These are phyloP conservation scores for Platysteira castanea DNA, from an alignment of 2,113 vertebrate species.

Conservation along the genomic window DNA sequence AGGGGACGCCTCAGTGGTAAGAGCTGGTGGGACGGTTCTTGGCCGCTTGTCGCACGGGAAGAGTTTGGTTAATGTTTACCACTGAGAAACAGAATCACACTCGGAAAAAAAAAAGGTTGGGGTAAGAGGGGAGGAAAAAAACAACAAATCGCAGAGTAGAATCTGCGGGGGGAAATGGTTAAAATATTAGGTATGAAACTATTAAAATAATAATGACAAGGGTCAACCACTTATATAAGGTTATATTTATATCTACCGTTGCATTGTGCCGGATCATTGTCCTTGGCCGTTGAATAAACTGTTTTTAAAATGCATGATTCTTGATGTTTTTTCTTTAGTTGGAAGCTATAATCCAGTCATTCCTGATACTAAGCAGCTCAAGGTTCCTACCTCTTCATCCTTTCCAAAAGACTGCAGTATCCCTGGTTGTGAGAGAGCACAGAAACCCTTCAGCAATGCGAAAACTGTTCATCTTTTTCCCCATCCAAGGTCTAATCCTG, in stretches of 20 bases:
- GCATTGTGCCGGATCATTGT: slow-evolving; percentile 64
- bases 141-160: slow-evolving; percentile 26
- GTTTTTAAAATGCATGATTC: slow-evolving; percentile 68
- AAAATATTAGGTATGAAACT: slow-evolving; percentile 59
- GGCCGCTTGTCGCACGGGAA: slow-evolving; percentile 43
- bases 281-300: slow-evolving; percentile 62
- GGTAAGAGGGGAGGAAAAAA: background rate
- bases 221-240: slow-evolving; percentile 69
- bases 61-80: slow-evolving; percentile 59
- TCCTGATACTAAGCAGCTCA: slow-evolving; percentile 44
- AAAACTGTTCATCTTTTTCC: background rate
- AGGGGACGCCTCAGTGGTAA: slow-evolving; percentile 9
- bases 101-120: background rate
- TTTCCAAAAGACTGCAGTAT: slow-evolving; percentile 52
- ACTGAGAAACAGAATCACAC: slow-evolving; percentile 47
- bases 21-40: slow-evolving; percentile 44
- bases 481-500: slow-evolving; percentile 18
- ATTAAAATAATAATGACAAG: slow-evolving; percentile 60
- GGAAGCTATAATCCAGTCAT: slow-evolving; percentile 57
- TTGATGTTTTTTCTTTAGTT: slow-evolving; percentile 65
- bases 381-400: slow-evolving; percentile 55
- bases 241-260: slow-evolving; percentile 68
- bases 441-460: slow-evolving; percentile 10
- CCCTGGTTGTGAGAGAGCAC: background rate
- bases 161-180: slow-evolving; percentile 25